Base-by-base conservation (phyloP, 2,113 vertebrate species). In the Cyprinodon tularosa region DNA sequence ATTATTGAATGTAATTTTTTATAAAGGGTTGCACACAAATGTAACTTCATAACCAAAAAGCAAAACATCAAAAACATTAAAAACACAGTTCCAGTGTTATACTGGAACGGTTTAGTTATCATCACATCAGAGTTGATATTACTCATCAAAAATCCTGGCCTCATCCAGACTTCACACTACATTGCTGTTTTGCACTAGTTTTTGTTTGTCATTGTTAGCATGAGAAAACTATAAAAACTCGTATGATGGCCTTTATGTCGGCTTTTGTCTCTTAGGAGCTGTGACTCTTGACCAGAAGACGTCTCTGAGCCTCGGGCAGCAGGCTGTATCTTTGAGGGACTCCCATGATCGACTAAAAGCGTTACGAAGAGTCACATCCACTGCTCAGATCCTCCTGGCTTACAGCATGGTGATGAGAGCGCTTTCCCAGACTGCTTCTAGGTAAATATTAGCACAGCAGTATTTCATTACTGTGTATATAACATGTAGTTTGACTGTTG, bases 331-430 rank as follows among this genome's bases (percentile, higher is more conserved):
- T 13, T 92, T 95, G 68, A 88, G 89, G 47, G 93, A 95, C 76
- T 86, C 91, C 38, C 92, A 94, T 65, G 94, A 95, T 64, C 86
- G 94, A 78, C 78, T 95, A n/a, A 92, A 93, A 82, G 94, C 95
- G 67, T 80, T 95, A 40, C 92, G 91, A 65, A 85, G 94, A 68
- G 91, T 95, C 62, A 94, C 94, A 6, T 89, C 91, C 72, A 94
- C 94, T 0, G 92, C 94, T 4, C 94, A 95, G 91, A 94, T 95
- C 59, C 88, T 95, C 79, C 85, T 95, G n/a, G 94, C 94, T 3
- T 95, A 95, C 81, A 94, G 90, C 86, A 94, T 95, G 83, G 94
- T 95, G 88, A 95, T 95, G 89, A 94, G 89, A 69, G 93, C 93
- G 4, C 88, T 95, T 48, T 94, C 94, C 68, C 92, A 94, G 72